phyloP scores from a whole-genome alignment of 2,888 invertebrate genomes.

The Leucophora obtusa region DNA sequence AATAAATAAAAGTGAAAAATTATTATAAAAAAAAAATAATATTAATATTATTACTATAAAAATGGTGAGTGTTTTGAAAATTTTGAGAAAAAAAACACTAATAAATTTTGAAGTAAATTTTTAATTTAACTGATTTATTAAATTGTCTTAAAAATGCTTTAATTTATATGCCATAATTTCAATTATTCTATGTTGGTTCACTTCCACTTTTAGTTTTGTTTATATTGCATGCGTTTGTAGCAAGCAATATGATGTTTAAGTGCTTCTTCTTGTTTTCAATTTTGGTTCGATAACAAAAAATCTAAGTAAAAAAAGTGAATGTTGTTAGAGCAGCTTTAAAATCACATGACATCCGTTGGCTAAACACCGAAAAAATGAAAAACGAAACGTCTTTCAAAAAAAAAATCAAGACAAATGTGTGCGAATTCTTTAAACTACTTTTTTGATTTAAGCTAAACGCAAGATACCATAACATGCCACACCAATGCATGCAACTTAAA shows the following conservation, averaged over 20 bases:
- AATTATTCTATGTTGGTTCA: not conserved
- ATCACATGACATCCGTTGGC: slow-evolving; percentile 19
- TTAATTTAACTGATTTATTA: not conserved
- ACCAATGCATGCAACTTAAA: not conserved
- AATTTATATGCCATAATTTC: not conserved
- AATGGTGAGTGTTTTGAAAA: not conserved
- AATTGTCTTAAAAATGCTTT: not conserved
- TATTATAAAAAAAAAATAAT: too few species aligned
- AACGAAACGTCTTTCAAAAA: not conserved
- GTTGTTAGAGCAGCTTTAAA: slow-evolving; percentile 50
- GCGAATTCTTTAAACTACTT: slow-evolving; percentile 3
- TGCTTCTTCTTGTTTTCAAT: slow-evolving; percentile 31
- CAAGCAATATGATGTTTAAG: slow-evolving; percentile 1
- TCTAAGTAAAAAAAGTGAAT: slow-evolving; percentile 54
- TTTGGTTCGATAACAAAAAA: slow-evolving; percentile 29
- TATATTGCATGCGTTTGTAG: not conserved
- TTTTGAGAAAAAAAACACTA: too few species aligned
- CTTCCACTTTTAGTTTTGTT: not conserved
- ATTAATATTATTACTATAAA: too few species aligned
- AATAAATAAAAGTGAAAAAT: not conserved
- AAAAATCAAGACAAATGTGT: slow-evolving; percentile 1
- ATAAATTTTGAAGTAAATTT: not conserved
- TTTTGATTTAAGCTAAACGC: not conserved
- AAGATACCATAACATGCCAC: not conserved
- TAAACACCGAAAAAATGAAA: slow-evolving; percentile 3